Base-by-base conservation (phyloP, 1,140 invertebrate genomes). In the Penaeus vannamei region DNA sequence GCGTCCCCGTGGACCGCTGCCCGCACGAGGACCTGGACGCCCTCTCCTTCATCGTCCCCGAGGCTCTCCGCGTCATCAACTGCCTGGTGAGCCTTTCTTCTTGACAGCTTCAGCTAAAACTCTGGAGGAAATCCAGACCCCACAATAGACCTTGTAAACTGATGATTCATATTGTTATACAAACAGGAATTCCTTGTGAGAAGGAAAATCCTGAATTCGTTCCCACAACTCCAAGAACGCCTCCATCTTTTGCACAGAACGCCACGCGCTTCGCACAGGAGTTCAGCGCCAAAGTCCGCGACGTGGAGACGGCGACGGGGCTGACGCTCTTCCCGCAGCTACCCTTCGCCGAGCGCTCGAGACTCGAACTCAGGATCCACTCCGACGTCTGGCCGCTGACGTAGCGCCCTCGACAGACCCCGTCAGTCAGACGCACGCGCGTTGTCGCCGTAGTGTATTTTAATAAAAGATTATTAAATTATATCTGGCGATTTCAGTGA, bases 261-360 rank as follows among this genome's bases (percentile, higher is more conserved):
- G 64, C 61, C 17, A 77, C 61, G 36, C 72, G 80, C 22, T 86
- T 77, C 46, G 85, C 85, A 3, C 29, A 36, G 1, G 85, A 86
- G 61, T 86, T 86, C 53, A 86, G 76, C 32, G 62, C 72, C 8
- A 86, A 76, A 3, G n/a, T 86, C 46, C 77, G 42, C 29, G 90
- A 91, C 61, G 90, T 91, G 0, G 84, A 88, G 62, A 69, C 42
- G 8, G 60, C 76, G 8, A 90, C 89, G 0, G 89, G 81, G 20
- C 77, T 90, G 46, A 32, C 62, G 23, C 90, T 91, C 85, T 91
- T 82, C 81, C 89, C 90, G 20, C 84, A 77, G 7, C 69, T 91
- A 32, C 12, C 53, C 2, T 69, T 84, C n/a, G 66, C 72, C 61
- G 84, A 90, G 23, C 59, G 85, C 26, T 46, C 79, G 36, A 76